These are phyloP conservation scores for Arothron firmamentum DNA, from an alignment of 2,113 vertebrate species.

Conservation along the genomic window DNA sequence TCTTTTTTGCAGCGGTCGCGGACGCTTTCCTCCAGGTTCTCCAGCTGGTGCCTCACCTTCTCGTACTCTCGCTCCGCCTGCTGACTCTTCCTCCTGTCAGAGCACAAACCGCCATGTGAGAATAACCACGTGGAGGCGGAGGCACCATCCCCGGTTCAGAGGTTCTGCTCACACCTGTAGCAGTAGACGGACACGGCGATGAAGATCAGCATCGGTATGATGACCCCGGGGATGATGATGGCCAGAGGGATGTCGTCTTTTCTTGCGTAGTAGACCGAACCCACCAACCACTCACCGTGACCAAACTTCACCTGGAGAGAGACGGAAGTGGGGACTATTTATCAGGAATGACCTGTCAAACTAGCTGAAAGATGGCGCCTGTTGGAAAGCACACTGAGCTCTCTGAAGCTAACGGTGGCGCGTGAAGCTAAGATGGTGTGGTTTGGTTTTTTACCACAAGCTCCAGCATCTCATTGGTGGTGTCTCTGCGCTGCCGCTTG, in stretches of 20 bases:
- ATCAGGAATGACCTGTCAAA: too few relatives aligned
- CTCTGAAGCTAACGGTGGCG: too few relatives aligned
- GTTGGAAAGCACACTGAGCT: not conserved
- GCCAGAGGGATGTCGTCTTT: constrained; percentile 80
- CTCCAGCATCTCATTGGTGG: constrained; percentile 82
- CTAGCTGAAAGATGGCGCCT: too few relatives aligned
- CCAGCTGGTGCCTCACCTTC: constrained; percentile 93
- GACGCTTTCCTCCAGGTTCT: constrained; percentile 93
- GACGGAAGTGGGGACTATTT: not conserved
- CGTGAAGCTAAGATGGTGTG: constrained; percentile 1
- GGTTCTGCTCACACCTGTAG: constrained; percentile 79
- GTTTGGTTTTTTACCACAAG: constrained; percentile 78
- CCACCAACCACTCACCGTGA: constrained; percentile 83
- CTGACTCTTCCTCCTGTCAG: constrained; percentile 88
- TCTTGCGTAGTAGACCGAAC: constrained; percentile 83
- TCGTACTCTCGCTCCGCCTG: constrained; percentile 95
- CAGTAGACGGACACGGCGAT: constrained; percentile 86
- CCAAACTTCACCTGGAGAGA: constrained; percentile 87
- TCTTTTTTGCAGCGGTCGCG: constrained; percentile 97
- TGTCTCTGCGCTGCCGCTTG: constrained; percentile 84
- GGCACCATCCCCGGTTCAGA: too few relatives aligned
- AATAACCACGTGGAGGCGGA: not conserved
- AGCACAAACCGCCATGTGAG: not conserved
- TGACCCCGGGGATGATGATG: constrained; percentile 88
- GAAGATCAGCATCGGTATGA: constrained; percentile 88